Base-by-base conservation (phyloP, 2,113 vertebrate genomes). In the Conger conger region DNA sequence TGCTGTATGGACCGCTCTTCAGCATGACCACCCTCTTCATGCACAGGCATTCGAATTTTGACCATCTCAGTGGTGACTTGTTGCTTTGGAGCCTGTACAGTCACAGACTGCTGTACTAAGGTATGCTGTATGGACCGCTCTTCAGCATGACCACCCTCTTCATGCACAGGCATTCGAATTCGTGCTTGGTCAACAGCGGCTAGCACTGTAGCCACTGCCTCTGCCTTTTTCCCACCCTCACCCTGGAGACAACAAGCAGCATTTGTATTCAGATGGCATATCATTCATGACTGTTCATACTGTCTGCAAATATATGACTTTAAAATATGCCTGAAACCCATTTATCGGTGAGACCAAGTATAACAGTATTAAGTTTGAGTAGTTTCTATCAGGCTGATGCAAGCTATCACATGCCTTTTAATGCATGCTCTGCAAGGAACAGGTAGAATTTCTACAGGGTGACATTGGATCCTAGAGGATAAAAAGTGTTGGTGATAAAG, bases 171-270 rank as follows among this genome's bases (percentile, higher is more conserved):
- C 86, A 94, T 96, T 89, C 97, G 95, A 85, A 96, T 94, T 0
- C 98, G 97, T 82, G 98, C 98, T 3, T 97, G 96, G 90, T 98
- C 98, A 11, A 99, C 97, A 20, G 98, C 98, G 76, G 98, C 97
- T 88, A 99, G 94, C 11, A 99, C 98, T 20, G 96, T 99, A 87
- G 98, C 98, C 92, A 98, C 97, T 37, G 98, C 98, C 93, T 94
- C 98, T 0, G 97, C 97, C 90, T 86, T 98, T 91, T 94, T 96
- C 81, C 93, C 97, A 90, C 89, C 91, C 87, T 91, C 95, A 91
- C 88, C 93, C 97, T 99, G 90, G 68, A 93, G 90, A 94, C n/a
- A 95, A 93, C 57, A 89, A 91, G 86, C 86, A 88, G 45, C 42
- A 79, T 78, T 82, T 86, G 84, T 68, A 63, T 86, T 82, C 83